Conservation (phyloP, 2,888 invertebrate species). For the Phyllotreta striolata region DNA sequence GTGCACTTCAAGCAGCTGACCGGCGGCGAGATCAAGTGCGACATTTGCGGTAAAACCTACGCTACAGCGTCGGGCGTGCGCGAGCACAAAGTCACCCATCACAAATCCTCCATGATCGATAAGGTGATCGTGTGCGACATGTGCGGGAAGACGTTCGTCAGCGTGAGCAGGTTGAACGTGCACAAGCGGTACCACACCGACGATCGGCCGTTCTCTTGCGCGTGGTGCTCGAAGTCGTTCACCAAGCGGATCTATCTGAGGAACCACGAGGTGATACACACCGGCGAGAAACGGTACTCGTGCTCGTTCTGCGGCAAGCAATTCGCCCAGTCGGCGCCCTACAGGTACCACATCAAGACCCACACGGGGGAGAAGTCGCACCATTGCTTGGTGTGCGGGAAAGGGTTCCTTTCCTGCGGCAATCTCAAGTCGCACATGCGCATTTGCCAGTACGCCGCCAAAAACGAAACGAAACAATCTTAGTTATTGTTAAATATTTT, state of each 20-base stretch:
- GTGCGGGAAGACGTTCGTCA: constrained; percentile 64
- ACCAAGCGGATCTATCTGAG: constrained; percentile 37
- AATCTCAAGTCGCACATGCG: constrained; percentile 37
- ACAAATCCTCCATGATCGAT: constrained; percentile 41
- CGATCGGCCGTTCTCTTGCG: constrained; percentile 45
- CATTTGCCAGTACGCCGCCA: constrained; percentile 30
- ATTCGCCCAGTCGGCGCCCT: constrained; percentile 28
- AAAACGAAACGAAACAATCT: constrained; percentile 2
- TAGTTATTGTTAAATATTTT: too few relatives aligned
- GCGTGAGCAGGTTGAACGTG: constrained; percentile 40
- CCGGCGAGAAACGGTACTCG: constrained; percentile 44
- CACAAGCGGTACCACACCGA: constrained; percentile 50
- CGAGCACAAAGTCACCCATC: constrained; percentile 52
- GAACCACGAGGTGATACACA: constrained; percentile 47
- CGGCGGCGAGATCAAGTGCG: constrained; percentile 56
- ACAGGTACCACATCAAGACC: constrained; percentile 45
- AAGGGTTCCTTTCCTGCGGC: constrained; percentile 61
- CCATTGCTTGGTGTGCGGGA: constrained; percentile 45
- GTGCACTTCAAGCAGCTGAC: constrained; percentile 63
- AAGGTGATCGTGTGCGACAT: constrained; percentile 65
- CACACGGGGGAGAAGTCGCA: constrained; percentile 43
- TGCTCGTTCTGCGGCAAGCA: constrained; percentile 46
- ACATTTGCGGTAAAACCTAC: constrained; percentile 57
- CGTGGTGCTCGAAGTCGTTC: constrained; percentile 41
- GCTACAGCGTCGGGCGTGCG: constrained; percentile 54